Percentiles rank a stretch among this genome's conserved stretches.
Conservation (phyloP, 2,797 vertebrate species). For the Taenioides sp. region DNA sequence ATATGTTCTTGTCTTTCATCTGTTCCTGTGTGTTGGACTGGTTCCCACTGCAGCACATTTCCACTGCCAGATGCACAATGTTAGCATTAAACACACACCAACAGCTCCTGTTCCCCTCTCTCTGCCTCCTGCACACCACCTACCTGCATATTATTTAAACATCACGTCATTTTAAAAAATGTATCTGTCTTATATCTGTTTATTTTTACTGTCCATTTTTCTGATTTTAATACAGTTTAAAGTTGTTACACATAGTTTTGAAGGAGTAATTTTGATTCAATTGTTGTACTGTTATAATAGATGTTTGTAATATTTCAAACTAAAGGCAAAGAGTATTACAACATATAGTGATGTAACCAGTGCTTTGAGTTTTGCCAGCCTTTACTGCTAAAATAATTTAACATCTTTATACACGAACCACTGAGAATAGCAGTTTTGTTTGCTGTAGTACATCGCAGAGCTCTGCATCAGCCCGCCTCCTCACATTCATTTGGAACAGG, state of each 20-base stretch:
- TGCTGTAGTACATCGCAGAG: slow-evolving; percentile 24
- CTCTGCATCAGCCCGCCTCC: slow-evolving; percentile 40
- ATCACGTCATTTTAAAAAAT: background rate
- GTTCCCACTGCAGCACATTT: slow-evolving; percentile 49
- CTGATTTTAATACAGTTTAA: background rate
- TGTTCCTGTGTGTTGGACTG: slow-evolving; percentile 25
- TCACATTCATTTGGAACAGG: slow-evolving; percentile 47
- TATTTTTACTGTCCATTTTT: background rate
- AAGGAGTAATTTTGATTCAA: slow-evolving; percentile 21
- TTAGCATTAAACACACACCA: slow-evolving; percentile 55
- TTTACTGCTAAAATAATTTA: slow-evolving; percentile 30
- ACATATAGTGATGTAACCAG: slow-evolving; percentile 35
- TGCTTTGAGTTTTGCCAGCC: slow-evolving; percentile 21
- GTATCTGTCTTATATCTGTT: background rate
- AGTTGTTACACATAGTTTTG: slow-evolving; percentile 16
- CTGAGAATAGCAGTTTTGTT: slow-evolving; percentile 20
- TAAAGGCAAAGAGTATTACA: slow-evolving; percentile 17
- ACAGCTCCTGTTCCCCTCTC: slow-evolving; percentile 50
- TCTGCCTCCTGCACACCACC: slow-evolving; percentile 20
- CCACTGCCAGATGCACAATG: slow-evolving; percentile 50
- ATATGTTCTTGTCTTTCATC: background rate
- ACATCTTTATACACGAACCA: slow-evolving; percentile 7
- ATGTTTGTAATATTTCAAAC: background rate
- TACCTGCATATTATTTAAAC: slow-evolving; percentile 19
- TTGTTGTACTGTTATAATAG: too few species aligned